Conservation (phyloP, 2,888 invertebrate species). For the Trichogramma evanescens region DNA sequence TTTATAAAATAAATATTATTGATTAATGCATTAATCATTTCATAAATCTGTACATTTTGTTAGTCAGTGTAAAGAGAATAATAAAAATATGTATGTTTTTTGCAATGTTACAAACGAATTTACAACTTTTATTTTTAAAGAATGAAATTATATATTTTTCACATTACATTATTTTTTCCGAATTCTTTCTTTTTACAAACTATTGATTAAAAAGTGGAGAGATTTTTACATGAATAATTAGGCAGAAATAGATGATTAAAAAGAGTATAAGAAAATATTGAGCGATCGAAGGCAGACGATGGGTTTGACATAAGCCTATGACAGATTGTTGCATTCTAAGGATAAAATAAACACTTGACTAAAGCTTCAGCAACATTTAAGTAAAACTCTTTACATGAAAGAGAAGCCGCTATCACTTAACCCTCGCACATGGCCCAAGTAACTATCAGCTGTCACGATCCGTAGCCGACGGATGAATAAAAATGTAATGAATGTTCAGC, state of each 20-base stretch:
- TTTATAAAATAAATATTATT: too few relatives aligned
- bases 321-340: conserved; percentile 22
- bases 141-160: too few relatives aligned
- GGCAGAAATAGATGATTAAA: background rate
- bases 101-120: too few relatives aligned
- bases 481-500: background rate
- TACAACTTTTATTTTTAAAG: too few relatives aligned
- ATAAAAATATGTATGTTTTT: too few relatives aligned
- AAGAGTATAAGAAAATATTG: conserved; percentile 5
- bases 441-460: conserved; percentile 4
- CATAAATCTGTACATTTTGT: too few relatives aligned
- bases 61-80: too few relatives aligned
- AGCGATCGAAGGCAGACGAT: background rate
- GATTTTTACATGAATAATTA: background rate
- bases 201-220: background rate
- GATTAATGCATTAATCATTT: too few relatives aligned
- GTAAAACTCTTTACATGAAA: conserved; percentile 31
- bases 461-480: conserved; percentile 1
- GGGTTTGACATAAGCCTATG: conserved; percentile 5
- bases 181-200: too few relatives aligned
- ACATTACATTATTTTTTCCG: too few relatives aligned
- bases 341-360: conserved; percentile 32
- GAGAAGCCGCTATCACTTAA: conserved; percentile 41
- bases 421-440: conserved; percentile 42
- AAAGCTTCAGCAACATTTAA: conserved; percentile 24